Conservation (phyloP, 2,888 invertebrate species). For the Caradrina clavipalpis region DNA sequence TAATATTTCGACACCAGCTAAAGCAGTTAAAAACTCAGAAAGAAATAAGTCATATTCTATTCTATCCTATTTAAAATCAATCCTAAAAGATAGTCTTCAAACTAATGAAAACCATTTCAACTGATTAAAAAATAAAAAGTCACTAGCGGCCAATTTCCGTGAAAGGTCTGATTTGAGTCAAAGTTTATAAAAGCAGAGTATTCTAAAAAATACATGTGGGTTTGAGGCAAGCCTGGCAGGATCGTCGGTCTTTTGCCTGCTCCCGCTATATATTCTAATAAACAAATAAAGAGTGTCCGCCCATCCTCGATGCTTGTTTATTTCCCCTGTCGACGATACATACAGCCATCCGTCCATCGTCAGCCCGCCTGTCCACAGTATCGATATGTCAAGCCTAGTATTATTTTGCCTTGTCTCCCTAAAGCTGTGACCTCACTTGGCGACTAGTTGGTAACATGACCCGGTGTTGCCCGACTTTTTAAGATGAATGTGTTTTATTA, state of each 20-base stretch:
- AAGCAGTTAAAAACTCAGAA: too few species aligned
- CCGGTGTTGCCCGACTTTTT: not conserved
- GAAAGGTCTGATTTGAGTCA: not conserved
- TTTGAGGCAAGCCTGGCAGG: not conserved
- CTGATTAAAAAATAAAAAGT: too few species aligned
- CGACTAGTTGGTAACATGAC: not conserved
- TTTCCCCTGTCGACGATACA: slow-evolving; percentile 57
- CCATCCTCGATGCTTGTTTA: slow-evolving; percentile 30
- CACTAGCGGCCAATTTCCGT: not conserved
- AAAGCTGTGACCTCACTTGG: not conserved
- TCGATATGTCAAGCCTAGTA: slow-evolving; percentile 53
- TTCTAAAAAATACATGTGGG: not conserved
- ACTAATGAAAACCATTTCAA: too few species aligned
- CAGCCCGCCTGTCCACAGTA: slow-evolving; percentile 44
- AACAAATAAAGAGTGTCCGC: slow-evolving; percentile 19
- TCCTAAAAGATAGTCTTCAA: too few species aligned
- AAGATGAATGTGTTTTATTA: not conserved
- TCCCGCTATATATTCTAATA: not conserved
- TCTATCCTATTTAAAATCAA: too few species aligned
- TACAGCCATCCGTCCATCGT: slow-evolving; percentile 51
- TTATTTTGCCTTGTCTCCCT: slow-evolving; percentile 21
- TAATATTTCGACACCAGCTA: too few species aligned
- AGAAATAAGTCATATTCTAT: too few species aligned
- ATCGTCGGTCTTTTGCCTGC: not conserved
- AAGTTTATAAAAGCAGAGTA: not conserved